Evolutionary conservation across 2,797 vertebrate species (phyloP).

Genomic region (Alcedo quadribrachys): DNA sequence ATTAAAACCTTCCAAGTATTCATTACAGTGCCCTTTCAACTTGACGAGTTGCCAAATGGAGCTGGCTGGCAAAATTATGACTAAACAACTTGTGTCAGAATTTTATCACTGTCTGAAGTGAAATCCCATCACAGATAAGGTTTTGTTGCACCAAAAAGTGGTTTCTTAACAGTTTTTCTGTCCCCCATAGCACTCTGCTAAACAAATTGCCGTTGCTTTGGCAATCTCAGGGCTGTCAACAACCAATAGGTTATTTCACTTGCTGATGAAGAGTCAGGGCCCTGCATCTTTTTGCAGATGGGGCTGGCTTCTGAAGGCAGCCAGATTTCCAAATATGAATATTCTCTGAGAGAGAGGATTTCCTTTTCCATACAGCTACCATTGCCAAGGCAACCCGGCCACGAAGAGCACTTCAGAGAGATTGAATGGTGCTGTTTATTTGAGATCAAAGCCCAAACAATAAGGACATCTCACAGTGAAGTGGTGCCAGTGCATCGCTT

Average conservation of each 20-base stretch:
- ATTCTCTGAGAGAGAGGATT: background rate
- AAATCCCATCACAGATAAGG: background rate
- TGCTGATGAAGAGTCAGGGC: background rate
- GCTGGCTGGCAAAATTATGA: background rate
- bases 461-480: background rate
- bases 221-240: background rate
- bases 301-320: background rate
- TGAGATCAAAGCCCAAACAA: background rate
- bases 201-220: background rate
- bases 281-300: background rate
- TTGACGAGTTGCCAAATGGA: background rate
- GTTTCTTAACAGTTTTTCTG: background rate
- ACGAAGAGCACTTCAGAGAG: conserved; percentile 2
- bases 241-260: background rate
- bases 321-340: background rate
- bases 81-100: background rate
- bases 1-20: background rate
- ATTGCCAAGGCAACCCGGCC: conserved; percentile 18
- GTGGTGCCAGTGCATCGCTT: background rate
- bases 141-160: background rate
- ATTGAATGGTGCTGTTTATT: background rate
- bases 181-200: background rate
- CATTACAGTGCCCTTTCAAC: background rate
- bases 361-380: background rate
- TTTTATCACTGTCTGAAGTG: background rate